phyloP scores from a whole-genome alignment of 2,888 invertebrate species.

The Caenorhabditis parvicauda region DNA sequence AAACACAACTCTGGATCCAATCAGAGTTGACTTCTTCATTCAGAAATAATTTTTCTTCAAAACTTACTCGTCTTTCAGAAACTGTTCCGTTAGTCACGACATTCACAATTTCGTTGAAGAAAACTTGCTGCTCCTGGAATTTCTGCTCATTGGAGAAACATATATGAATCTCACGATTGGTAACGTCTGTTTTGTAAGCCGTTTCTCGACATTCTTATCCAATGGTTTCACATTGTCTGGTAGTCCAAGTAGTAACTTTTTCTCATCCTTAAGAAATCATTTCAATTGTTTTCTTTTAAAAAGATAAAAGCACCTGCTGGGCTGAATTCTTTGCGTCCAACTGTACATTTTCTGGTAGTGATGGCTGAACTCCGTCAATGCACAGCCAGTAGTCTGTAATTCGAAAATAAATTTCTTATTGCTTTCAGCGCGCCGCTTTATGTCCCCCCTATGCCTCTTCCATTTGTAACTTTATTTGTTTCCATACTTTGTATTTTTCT shows the following conservation, averaged over 20 bases:
- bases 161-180: conserved; percentile 7
- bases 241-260: conserved; percentile 8
- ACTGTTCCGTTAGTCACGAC: conserved; percentile 13
- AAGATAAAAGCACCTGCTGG: no score
- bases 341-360: conserved; percentile 23
- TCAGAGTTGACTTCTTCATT: not conserved
- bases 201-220: conserved; percentile 9
- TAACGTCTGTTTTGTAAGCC: conserved; percentile 15
- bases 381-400: conserved; percentile 24
- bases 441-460: no score
- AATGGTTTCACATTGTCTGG: conserved; percentile 3
- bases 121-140: conserved; percentile 24
- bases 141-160: not conserved
- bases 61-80: conserved; percentile 9
- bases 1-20: no score
- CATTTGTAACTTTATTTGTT: no score
- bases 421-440: no score
- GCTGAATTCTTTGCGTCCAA: no score
- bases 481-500: no score
- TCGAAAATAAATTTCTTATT: not conserved
- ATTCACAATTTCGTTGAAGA: conserved; percentile 14
- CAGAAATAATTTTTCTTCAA: not conserved
- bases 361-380: conserved; percentile 22
- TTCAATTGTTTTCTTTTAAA: no score
- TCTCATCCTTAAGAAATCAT: conserved; percentile 15